These are phyloP conservation scores for Drosophila cardini DNA, from an alignment of 1,140 invertebrate genomes.

Conservation along the genomic window DNA sequence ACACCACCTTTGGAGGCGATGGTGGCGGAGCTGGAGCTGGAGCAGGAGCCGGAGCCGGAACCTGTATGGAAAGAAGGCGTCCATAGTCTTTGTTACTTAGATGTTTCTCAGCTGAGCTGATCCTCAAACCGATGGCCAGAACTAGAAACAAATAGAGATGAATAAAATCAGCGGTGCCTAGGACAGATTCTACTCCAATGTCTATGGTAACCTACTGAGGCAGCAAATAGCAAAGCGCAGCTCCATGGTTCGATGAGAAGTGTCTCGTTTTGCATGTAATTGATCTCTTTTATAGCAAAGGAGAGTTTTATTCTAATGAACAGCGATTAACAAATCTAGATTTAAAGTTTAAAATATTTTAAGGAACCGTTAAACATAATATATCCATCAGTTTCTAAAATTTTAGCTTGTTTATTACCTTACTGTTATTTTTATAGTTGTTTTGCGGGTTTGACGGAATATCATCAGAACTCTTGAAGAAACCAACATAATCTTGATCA, in stretches of 20 bases:
- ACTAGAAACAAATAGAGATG: neutral
- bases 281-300: constrained; percentile 43
- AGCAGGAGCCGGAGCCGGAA: neutral
- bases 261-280: constrained; percentile 24
- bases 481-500: constrained; percentile 9
- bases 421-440: constrained; percentile 33
- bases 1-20: constrained; percentile 34
- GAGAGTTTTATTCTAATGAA: constrained; percentile 15
- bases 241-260: constrained; percentile 28
- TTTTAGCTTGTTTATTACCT: constrained; percentile 36
- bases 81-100: neutral
- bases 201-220: constrained; percentile 7
- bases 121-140: constrained; percentile 11
- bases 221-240: constrained; percentile 21
- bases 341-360: neutral
- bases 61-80: constrained; percentile 21
- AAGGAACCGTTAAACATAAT: constrained; percentile 36
- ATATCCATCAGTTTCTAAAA: constrained; percentile 6
- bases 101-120: constrained; percentile 1
- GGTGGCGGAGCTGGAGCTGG: neutral
- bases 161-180: neutral
- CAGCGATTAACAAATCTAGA: constrained; percentile 13
- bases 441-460: neutral
- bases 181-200: neutral
- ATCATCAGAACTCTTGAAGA: constrained; percentile 11